These are phyloP conservation scores for Styela clava DNA, from an alignment of 23 tunicate species.

Conservation along the genomic window DNA sequence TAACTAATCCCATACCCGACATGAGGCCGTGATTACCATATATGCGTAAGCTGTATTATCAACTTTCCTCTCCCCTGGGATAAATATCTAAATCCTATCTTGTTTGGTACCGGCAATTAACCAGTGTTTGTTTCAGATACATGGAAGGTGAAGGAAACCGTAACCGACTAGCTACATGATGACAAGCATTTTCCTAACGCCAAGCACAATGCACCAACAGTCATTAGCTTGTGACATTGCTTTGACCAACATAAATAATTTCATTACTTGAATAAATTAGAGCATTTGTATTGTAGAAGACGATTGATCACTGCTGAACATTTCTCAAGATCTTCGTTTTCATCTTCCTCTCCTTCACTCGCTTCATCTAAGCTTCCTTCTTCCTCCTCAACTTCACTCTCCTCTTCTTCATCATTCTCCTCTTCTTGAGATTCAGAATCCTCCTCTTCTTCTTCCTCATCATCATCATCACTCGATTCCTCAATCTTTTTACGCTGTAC, in stretches of 20 bases:
- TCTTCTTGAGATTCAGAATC: conserved; percentile 15
- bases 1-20: no score
- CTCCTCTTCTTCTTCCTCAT: conserved; percentile 29
- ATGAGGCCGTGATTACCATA: no score
- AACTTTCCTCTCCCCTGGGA: no score
- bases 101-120: no score
- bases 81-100: no score
- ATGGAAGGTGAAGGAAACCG: no score
- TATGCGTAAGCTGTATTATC: no score
- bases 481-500: background rate
- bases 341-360: conserved; percentile 32
- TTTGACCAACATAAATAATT: background rate
- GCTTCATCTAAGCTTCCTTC: background rate
- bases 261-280: conserved; percentile 35
- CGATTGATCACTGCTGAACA: conserved; percentile 49
- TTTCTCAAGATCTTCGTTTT: conserved; percentile 22
- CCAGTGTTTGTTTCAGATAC: no score
- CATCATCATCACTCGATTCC: conserved; percentile 20
- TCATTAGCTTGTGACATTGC: no score
- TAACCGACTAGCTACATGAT: no score
- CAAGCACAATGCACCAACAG: no score
- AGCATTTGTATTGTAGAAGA: conserved; percentile 47
- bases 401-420: background rate
- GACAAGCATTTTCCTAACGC: no score
- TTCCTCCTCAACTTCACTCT: conserved; percentile 2